A percentile compares a stretch with the other conserved stretches of the same genome.
Conservation (phyloP, 2,113 vertebrate species). For the Ochotona curzoniae region DNA sequence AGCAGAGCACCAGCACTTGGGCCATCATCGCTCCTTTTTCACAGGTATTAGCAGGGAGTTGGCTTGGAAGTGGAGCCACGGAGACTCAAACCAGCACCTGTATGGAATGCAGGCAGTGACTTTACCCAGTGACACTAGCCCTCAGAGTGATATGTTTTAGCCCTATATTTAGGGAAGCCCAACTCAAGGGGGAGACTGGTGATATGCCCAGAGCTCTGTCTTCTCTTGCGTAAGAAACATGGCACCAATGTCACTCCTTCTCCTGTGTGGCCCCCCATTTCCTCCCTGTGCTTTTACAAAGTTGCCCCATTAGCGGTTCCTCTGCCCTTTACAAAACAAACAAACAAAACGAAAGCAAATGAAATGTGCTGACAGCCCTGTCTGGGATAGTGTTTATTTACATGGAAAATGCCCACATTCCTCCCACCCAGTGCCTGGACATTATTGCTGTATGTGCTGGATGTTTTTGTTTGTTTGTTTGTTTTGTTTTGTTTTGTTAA, state of each 20-base stretch:
- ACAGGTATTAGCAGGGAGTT: no score
- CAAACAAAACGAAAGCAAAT: background rate
- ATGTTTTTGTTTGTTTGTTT: background rate
- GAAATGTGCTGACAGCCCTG: background rate
- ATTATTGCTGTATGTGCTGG: background rate
- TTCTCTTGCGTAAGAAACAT: background rate
- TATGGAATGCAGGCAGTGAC: no score
- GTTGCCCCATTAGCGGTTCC: background rate
- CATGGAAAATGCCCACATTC: background rate
- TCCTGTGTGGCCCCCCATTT: background rate
- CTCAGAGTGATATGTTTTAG: background rate
- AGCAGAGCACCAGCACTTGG: no score
- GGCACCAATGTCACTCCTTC: background rate
- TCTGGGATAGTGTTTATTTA: background rate
- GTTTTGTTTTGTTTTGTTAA: background rate
- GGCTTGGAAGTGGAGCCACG: no score
- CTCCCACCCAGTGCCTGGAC: background rate
- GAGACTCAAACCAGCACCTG: no score
- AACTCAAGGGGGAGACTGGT: background rate
- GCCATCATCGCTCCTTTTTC: no score
- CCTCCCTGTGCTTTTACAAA: background rate
- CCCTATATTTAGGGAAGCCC: background rate
- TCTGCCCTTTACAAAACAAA: background rate
- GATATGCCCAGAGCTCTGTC: background rate
- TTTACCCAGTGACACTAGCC: no score